These are phyloP conservation scores for Xestoiulus laeticollis DNA, from an alignment of 2,888 invertebrate species.

Conservation along the genomic window DNA sequence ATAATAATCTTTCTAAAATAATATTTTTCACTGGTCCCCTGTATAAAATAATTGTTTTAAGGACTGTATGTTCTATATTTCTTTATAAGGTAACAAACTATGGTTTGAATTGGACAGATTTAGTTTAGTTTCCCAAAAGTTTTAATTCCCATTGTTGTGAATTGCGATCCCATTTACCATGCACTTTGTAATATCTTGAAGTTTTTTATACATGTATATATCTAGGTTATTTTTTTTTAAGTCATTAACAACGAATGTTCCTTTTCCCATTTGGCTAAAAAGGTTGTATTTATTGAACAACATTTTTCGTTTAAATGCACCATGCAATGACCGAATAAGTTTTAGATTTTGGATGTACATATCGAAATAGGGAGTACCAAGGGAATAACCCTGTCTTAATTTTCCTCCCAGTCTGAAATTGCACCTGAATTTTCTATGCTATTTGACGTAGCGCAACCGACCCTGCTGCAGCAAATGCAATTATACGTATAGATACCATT, in stretches of 20 bases:
- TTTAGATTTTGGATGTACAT: neutral
- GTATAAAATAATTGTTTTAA: no score
- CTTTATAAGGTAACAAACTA: no score
- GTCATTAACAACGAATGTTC: neutral
- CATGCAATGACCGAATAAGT: constrained; percentile 5
- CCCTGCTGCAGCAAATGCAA: constrained; percentile 14
- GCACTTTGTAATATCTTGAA: neutral
- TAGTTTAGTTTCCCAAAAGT: neutral
- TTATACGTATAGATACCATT: constrained; percentile 41
- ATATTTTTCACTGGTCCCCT: no score
- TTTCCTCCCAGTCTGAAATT: constrained; percentile 24
- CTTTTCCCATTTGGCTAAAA: neutral
- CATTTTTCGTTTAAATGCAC: neutral
- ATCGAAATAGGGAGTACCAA: neutral
- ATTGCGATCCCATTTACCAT: neutral
- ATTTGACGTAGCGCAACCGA: neutral
- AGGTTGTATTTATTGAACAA: neutral
- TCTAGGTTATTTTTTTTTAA: neutral
- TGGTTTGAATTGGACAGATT: no score
- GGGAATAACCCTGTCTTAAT: neutral
- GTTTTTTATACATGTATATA: neutral
- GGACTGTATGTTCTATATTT: no score
- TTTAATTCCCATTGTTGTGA: neutral
- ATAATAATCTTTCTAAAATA: no score
- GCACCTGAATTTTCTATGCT: constrained; percentile 7